Evolutionary conservation across 92 coral and sea anemone species (phyloP), one percentile per base, ranked within the genome.

Genomic region (Palythoa grandis): DNA sequence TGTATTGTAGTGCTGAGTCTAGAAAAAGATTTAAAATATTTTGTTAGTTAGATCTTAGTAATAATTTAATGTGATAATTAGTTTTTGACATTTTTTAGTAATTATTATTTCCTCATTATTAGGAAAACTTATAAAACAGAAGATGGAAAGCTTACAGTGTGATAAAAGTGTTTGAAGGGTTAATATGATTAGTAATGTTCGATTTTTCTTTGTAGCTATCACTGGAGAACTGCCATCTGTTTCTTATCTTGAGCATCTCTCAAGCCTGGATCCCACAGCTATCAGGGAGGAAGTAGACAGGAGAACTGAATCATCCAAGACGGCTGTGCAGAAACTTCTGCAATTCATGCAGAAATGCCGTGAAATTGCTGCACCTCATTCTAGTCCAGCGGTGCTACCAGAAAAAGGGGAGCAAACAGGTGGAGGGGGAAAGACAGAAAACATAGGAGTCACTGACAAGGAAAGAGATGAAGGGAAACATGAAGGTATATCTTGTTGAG

Each of bases 301-400:
- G 38, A 88, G 98, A 87, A 92, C 95, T 11, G 83, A 85, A 14
- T 91, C 93, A 60, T 92, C 98, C 4, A 94, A 92, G 83, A 89
- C 89, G 39, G 88, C 89, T 43, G 82, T 93, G 5, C 86, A 90
- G 82, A 92, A 92, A 76, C 87, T 94, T 76, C 76, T 94, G 23
- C 88, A 88, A 13, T 94, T 76, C 72, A 90, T 94, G 77, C 95
- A 94, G 63, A 86, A 84, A 73, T 88, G 94, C 40, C 92, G 94
- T 37, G 73, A 87, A 52, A 80, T 86, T 76, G 85, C 89, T 13
- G 52, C 11, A 72, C 57, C 53, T 56, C 60, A 72, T 52, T 15
- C 72, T 70, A 17, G 70, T 79, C 58, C 78, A 80, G 67, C 75
- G 70, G 7, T 52, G 37, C 40, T 3, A 22, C 15, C 57, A 47